Evolutionary conservation across 2,113 vertebrate species (phyloP).

Genomic region (Theristicus caerulescens): DNA sequence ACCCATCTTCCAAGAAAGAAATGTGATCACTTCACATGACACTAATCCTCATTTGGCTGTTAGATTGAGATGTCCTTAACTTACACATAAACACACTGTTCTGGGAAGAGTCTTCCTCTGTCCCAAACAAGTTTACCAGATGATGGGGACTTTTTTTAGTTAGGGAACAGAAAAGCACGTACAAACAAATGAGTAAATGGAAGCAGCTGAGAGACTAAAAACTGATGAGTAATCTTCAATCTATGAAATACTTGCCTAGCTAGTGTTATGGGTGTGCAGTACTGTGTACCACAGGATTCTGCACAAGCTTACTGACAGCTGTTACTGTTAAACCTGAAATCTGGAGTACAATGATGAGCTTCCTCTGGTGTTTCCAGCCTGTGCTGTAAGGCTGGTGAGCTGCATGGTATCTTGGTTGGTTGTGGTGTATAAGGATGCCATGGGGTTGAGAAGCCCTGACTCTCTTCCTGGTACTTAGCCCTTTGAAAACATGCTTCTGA

Average conservation of each 20-base stretch:
- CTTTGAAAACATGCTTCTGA: not conserved
- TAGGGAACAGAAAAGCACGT: not conserved
- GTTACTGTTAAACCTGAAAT: not conserved
- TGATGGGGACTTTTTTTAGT: not conserved
- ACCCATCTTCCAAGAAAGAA: not conserved
- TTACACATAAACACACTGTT: not conserved
- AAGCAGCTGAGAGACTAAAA: not conserved
- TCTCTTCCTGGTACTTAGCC: not conserved
- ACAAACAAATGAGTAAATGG: not conserved
- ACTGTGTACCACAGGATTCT: not conserved
- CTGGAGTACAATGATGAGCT: not conserved
- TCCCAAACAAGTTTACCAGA: not conserved
- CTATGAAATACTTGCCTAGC: not conserved
- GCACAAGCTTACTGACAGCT: not conserved
- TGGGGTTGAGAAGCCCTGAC: fast-evolving
- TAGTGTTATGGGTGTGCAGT: fast-evolving
- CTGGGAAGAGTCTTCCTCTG: not conserved
- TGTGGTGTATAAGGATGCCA: not conserved
- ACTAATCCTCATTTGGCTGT: not conserved
- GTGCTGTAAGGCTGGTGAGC: not conserved
- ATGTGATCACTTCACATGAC: fast-evolving
- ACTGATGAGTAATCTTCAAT: not conserved
- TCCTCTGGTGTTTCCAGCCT: not conserved
- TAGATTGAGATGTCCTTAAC: not conserved
- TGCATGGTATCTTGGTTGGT: not conserved